A percentile compares a stretch with the other conserved stretches of the same genome.
These are phyloP conservation scores for Odontophorus gujanensis DNA, from an alignment of 2,113 vertebrate genomes.

Conservation along the genomic window DNA sequence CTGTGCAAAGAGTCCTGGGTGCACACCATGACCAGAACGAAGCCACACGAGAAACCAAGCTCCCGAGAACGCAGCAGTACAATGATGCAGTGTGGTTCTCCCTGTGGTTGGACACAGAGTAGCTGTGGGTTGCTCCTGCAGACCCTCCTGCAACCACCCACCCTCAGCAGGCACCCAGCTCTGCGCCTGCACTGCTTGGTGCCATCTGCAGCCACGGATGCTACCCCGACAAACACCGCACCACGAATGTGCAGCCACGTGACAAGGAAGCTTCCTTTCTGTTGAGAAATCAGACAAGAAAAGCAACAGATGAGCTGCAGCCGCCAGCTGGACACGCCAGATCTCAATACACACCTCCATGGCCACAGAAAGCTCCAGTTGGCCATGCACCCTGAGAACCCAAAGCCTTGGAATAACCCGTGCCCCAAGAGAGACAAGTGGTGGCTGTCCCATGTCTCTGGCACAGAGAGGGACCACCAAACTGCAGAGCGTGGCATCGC, in stretches of 20 bases:
- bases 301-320: fast-evolving
- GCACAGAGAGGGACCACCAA: neutral
- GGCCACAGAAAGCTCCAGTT: fast-evolving
- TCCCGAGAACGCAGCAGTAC: neutral
- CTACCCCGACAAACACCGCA: neutral
- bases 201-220: neutral
- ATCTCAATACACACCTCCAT: neutral
- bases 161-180: neutral
- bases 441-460: neutral
- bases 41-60: fast-evolving
- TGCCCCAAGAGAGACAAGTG: neutral
- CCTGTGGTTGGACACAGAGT: fast-evolving
- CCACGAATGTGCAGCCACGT: fast-evolving
- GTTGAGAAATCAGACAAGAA: neutral
- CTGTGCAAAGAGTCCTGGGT: fast-evolving
- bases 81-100: fast-evolving
- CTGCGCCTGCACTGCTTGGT: neutral
- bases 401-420: neutral
- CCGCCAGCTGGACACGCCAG: fast-evolving
- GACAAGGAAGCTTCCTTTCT: neutral
- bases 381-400: neutral
- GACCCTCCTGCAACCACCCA: neutral
- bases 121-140: fast-evolving
- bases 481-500: neutral
- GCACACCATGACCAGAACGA: fast-evolving